phyloP scores from a whole-genome alignment of 2,113 vertebrate genomes.

The Speoplatyrhinus poulsoni region DNA sequence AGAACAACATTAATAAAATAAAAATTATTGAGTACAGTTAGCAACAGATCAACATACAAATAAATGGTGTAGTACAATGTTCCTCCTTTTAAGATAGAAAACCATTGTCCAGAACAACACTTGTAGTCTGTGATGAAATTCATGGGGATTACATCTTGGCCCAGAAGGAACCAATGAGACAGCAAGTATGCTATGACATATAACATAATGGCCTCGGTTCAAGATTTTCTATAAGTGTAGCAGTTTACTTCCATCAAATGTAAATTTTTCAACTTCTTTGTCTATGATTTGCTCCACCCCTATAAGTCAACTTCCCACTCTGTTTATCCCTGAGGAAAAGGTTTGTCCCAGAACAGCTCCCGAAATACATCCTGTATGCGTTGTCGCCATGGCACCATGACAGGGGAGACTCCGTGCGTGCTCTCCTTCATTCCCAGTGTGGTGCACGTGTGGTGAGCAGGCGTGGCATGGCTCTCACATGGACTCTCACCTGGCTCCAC shows the following conservation, averaged over 20 bases:
- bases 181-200: too few species aligned
- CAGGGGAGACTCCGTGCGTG: constrained; percentile 54
- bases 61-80: too few species aligned
- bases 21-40: too few species aligned
- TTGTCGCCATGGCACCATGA: constrained; percentile 71
- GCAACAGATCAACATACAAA: too few species aligned
- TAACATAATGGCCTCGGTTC: too few species aligned
- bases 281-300: constrained; percentile 27
- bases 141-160: too few species aligned
- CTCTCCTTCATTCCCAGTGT: constrained; percentile 49
- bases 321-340: constrained; percentile 43
- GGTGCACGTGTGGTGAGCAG: constrained; percentile 28
- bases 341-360: constrained; percentile 50
- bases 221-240: too few species aligned
- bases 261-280: constrained; percentile 29
- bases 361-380: constrained; percentile 66
- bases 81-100: too few species aligned
- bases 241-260: background rate
- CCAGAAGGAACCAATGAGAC: too few species aligned
- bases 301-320: constrained; percentile 27
- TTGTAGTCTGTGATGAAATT: too few species aligned
- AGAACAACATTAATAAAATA: too few species aligned
- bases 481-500: constrained; percentile 25
- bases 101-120: too few species aligned
- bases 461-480: constrained; percentile 42